These are phyloP conservation scores for Apostichopus californicus DNA, from an alignment of 35 echinoderm and acorn worm genomes.

Conservation along the genomic window DNA sequence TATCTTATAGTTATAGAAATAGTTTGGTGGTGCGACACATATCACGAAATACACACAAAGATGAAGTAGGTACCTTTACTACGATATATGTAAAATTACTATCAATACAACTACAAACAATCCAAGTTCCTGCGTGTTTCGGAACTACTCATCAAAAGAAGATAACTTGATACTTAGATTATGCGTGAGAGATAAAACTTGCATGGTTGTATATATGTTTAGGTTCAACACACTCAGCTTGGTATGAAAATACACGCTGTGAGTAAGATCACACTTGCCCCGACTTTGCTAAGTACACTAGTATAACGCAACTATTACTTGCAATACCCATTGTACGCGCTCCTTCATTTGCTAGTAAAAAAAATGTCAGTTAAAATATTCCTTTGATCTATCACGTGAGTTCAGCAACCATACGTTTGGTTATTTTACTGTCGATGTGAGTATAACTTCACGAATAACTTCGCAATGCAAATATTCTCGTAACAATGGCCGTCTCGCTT, in stretches of 20 bases:
- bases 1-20: not conserved
- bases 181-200: not conserved
- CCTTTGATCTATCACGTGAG: not conserved
- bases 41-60: not conserved
- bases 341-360: not conserved
- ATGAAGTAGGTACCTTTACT: not conserved
- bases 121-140: conserved; percentile 13
- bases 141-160: conserved; percentile 5
- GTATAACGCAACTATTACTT: not conserved
- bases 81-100: not conserved
- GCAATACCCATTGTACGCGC: not conserved
- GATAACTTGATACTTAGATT: not conserved
- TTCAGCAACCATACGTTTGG: not conserved
- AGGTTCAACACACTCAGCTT: not conserved
- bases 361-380: not conserved
- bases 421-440: not conserved
- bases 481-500: not conserved
- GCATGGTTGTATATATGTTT: not conserved
- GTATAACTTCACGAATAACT: not conserved
- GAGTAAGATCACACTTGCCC: not conserved
- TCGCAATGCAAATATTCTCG: not conserved
- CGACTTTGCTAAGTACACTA: not conserved
- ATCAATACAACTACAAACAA: not conserved
- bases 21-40: too few species aligned
- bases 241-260: not conserved